phyloP scores from a whole-genome alignment of 1,140 invertebrate genomes.

The Drosophila obscura region DNA sequence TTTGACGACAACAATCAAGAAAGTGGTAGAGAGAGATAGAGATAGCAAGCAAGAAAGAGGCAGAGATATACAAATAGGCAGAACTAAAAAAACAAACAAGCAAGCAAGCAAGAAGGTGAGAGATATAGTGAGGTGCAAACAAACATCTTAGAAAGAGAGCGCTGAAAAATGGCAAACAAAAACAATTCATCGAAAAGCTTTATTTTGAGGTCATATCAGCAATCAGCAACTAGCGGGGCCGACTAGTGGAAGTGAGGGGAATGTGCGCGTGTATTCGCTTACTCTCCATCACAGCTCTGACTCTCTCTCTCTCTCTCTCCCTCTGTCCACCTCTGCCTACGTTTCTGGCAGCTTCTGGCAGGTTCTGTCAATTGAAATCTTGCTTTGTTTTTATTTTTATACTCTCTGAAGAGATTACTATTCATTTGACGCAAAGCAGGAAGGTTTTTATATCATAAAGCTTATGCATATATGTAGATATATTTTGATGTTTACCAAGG shows the following conservation, averaged over 20 bases:
- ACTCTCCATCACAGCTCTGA: background rate
- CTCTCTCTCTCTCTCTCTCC: background rate
- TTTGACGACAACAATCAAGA: conserved; percentile 23
- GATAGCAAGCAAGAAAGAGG: conserved; percentile 3
- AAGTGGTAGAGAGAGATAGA: background rate
- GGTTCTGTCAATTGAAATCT: conserved; percentile 34
- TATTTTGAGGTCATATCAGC: conserved; percentile 47
- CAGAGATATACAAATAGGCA: conserved; percentile 1
- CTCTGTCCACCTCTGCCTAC: background rate
- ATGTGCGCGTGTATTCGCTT: conserved; percentile 13
- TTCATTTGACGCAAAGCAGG: background rate
- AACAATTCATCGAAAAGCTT: conserved; percentile 47
- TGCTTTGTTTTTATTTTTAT: background rate
- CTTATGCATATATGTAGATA: too few species aligned
- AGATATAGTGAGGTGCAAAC: background rate
- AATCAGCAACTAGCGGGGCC: conserved; percentile 5
- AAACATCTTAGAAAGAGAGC: background rate
- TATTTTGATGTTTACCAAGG: too few species aligned
- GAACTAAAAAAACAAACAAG: conserved; percentile 1
- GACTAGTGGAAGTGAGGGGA: background rate
- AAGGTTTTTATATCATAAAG: too few species aligned
- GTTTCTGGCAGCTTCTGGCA: conserved; percentile 41
- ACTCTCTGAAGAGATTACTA: too few species aligned
- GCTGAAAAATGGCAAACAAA: conserved; percentile 48
- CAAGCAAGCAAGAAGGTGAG: conserved; percentile 1